Conservation (phyloP, 2,888 invertebrate genomes). For the Hirudinaria manillensis region DNA sequence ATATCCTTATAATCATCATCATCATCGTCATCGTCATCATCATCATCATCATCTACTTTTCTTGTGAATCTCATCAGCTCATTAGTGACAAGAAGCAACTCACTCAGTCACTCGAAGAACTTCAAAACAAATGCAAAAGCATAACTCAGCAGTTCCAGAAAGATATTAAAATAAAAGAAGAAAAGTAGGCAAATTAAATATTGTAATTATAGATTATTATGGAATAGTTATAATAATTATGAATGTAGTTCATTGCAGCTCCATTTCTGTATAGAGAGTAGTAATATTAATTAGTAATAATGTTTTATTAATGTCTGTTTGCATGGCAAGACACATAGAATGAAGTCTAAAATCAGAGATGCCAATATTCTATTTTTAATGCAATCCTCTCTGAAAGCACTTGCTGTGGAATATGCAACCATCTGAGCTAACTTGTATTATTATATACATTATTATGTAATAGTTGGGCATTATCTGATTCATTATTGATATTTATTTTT, state of each 20-base stretch:
- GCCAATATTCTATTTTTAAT: no score
- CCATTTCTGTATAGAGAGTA: no score
- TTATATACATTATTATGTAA: no score
- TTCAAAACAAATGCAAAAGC: conserved; percentile 53
- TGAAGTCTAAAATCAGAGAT: background rate
- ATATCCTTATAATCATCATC: no score
- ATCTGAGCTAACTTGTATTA: no score
- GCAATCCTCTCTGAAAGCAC: background rate
- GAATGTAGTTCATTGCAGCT: no score
- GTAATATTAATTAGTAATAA: no score
- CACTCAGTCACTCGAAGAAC: conserved; percentile 52
- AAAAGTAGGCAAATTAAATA: conserved; percentile 45
- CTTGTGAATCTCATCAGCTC: conserved; percentile 42
- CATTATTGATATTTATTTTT: background rate
- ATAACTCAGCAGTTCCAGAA: conserved; percentile 53
- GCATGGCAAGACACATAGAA: no score
- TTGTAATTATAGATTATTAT: no score
- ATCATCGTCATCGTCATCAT: no score
- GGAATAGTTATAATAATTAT: no score
- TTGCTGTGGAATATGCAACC: background rate
- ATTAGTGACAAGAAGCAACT: conserved; percentile 54
- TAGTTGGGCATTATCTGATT: background rate
- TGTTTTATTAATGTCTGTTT: no score
- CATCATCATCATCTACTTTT: background rate
- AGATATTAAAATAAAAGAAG: conserved; percentile 47